Evolutionary conservation across 2,797 vertebrate genomes (phyloP).

Genomic region (Hipposideros larvatus): DNA sequence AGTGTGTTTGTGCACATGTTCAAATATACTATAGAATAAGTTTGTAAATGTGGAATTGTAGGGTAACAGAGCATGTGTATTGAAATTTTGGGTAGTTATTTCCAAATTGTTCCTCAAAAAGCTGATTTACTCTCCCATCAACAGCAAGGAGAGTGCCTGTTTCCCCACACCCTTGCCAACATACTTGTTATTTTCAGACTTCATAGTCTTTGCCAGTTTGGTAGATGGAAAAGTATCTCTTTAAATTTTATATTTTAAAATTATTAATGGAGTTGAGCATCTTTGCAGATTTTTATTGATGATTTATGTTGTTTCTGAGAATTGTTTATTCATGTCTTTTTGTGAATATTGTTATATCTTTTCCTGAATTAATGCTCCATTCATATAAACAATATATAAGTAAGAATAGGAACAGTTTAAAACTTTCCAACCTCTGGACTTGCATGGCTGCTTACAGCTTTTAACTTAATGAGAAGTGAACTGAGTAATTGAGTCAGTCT

Average conservation of each 20-base stretch:
- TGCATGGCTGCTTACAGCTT: neutral
- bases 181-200: slow-evolving; percentile 9
- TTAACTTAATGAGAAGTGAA: neutral
- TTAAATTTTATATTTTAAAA: slow-evolving; percentile 46
- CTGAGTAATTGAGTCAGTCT: neutral
- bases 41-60: neutral
- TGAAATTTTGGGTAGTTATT: slow-evolving; percentile 33
- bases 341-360: neutral
- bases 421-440: neutral
- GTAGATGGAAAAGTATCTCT: neutral
- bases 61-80: neutral
- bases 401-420: slow-evolving; percentile 42
- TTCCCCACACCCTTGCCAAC: neutral
- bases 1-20: neutral
- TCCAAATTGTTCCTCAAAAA: slow-evolving; percentile 15
- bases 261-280: slow-evolving; percentile 17
- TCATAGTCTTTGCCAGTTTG: slow-evolving; percentile 35
- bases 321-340: neutral
- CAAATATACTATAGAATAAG: neutral
- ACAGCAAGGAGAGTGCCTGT: neutral
- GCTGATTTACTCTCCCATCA: neutral
- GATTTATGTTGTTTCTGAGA: slow-evolving; percentile 56
- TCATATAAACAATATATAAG: neutral
- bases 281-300: slow-evolving; percentile 51
- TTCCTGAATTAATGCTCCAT: neutral